Evolutionary conservation across 1,140 invertebrate genomes (phyloP).

Genomic region (Lepidurus arcticus): DNA sequence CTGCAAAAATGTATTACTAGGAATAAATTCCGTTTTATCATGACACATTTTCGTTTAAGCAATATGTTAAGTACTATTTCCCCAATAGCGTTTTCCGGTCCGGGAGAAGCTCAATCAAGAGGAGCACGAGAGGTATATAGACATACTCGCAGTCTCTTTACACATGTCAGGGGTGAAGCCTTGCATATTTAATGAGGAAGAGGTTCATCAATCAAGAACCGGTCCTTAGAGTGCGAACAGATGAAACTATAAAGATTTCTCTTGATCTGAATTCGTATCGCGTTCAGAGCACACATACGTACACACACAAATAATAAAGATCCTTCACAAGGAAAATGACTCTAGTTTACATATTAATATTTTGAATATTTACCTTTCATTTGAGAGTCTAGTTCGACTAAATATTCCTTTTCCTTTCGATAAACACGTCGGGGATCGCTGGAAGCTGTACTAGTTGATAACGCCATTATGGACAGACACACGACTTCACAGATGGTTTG

Average conservation of each 20-base stretch:
- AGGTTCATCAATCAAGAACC: slow-evolving; percentile 1
- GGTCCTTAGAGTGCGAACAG: neutral
- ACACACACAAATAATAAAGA: neutral
- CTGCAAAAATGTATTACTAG: neutral
- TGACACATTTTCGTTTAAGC: neutral
- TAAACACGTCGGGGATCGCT: slow-evolving; percentile 25
- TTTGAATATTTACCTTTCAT: slow-evolving; percentile 32
- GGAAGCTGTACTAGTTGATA: slow-evolving; percentile 16
- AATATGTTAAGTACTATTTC: neutral
- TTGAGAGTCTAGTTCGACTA: slow-evolving; percentile 30
- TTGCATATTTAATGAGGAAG: slow-evolving; percentile 23
- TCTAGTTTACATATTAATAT: too few species aligned
- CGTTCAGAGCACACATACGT: neutral
- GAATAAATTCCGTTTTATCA: neutral
- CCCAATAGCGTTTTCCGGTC: neutral
- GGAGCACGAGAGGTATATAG: neutral
- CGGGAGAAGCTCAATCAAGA: neutral
- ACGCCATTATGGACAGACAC: slow-evolving; percentile 5
- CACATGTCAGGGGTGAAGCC: neutral
- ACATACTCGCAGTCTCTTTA: slow-evolving; percentile 12
- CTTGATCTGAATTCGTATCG: slow-evolving; percentile 6
- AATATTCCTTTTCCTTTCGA: slow-evolving; percentile 32
- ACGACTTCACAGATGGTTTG: neutral
- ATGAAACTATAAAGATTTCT: neutral
- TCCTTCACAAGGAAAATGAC: neutral